These are phyloP conservation scores for Malaclemys terrapin DNA, from an alignment of 2,113 vertebrate species.

Conservation along the genomic window DNA sequence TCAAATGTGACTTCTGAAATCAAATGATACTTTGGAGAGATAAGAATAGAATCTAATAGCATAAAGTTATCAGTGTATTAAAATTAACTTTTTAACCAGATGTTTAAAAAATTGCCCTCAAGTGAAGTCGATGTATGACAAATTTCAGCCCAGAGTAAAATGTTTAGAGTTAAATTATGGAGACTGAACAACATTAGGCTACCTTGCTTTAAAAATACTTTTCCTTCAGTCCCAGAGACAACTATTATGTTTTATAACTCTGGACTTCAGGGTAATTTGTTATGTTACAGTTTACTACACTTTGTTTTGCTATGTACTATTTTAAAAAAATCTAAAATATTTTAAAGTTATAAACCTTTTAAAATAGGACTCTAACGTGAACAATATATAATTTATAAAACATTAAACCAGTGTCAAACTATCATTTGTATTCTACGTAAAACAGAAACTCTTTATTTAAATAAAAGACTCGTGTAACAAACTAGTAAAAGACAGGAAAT, in stretches of 20 bases:
- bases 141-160: neutral
- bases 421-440: neutral
- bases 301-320: neutral
- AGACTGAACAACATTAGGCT: neutral
- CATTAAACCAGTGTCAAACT: neutral
- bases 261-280: neutral
- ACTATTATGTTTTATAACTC: neutral
- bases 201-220: neutral
- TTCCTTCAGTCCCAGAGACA: neutral
- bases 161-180: neutral
- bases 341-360: neutral
- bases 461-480: rapidly evolving
- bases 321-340: neutral
- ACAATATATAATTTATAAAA: neutral
- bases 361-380: neutral
- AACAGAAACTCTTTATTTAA: neutral
- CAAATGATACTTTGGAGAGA: neutral
- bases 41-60: neutral
- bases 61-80: neutral
- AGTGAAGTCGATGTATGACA: neutral
- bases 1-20: neutral
- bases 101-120: neutral
- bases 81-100: neutral
- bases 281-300: neutral
- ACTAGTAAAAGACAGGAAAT: neutral